These are phyloP conservation scores for Chromis chromis DNA, from an alignment of 2,797 vertebrate species.

Conservation along the genomic window DNA sequence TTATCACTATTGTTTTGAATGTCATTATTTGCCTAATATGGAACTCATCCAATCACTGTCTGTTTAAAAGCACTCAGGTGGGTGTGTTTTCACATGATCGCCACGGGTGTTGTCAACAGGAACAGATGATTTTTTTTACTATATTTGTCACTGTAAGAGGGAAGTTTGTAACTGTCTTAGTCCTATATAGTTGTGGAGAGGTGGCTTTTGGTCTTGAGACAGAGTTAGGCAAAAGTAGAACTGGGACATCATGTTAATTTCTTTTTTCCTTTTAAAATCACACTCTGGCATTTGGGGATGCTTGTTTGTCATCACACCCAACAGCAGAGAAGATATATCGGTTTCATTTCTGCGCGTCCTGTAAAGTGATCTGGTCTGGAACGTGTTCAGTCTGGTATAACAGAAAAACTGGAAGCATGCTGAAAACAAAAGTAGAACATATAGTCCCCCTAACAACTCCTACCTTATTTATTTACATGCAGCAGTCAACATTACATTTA, in stretches of 20 bases:
- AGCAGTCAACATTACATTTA: background rate
- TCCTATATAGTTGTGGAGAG: background rate
- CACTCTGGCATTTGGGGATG: slow-evolving; percentile 23
- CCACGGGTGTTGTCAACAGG: slow-evolving; percentile 59
- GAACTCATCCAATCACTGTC: slow-evolving; percentile 67
- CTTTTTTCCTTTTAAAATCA: background rate
- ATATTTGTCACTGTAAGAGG: slow-evolving; percentile 36
- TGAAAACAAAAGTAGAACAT: background rate
- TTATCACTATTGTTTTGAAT: slow-evolving; percentile 71
- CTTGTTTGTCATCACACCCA: slow-evolving; percentile 17
- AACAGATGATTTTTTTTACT: slow-evolving; percentile 46
- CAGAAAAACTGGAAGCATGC: slow-evolving; percentile 8
- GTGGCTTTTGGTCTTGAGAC: slow-evolving; percentile 20
- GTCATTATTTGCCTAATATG: slow-evolving; percentile 64
- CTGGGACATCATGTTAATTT: background rate
- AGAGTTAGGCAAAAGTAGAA: background rate
- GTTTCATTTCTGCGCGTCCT: slow-evolving; percentile 2
- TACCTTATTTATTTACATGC: slow-evolving; percentile 10
- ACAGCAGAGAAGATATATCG: slow-evolving; percentile 1
- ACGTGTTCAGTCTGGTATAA: background rate
- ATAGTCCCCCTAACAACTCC: background rate
- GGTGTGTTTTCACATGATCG: slow-evolving; percentile 62
- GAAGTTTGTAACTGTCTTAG: slow-evolving; percentile 25
- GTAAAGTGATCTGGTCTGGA: slow-evolving; percentile 7
- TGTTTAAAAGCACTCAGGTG: slow-evolving; percentile 59